Percentiles rank a stretch among this genome's conserved stretches.
Conservation (phyloP, 2,888 invertebrate species). For the Zygothrica quintamaculata region DNA sequence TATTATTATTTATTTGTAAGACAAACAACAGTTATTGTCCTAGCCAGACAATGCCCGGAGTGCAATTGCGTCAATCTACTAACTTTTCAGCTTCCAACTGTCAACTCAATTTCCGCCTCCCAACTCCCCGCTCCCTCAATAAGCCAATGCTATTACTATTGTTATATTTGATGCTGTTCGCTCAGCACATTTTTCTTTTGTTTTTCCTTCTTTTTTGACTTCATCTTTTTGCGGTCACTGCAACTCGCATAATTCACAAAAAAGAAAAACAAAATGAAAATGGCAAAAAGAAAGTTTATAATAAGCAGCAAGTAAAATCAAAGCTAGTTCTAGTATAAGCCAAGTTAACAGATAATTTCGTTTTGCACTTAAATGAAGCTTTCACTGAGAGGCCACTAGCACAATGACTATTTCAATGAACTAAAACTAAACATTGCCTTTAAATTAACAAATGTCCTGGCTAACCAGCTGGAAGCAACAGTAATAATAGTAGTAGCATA, state of each 20-base stretch:
- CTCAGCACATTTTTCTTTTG: slow-evolving; percentile 31
- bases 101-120: slow-evolving; percentile 3
- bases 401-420: slow-evolving; percentile 32
- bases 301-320: slow-evolving; percentile 36
- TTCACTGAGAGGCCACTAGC: slow-evolving; percentile 9
- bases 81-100: slow-evolving; percentile 7
- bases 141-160: slow-evolving; percentile 36
- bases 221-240: slow-evolving; percentile 29
- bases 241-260: slow-evolving; percentile 58
- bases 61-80: slow-evolving; percentile 57
- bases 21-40: slow-evolving; percentile 52
- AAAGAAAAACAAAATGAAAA: too few relatives aligned
- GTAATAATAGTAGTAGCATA: background rate
- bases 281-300: slow-evolving; percentile 54
- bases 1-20: slow-evolving; percentile 22
- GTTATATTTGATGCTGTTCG: slow-evolving; percentile 44
- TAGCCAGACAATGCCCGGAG: slow-evolving; percentile 58
- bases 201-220: slow-evolving; percentile 35
- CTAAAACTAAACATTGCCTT: slow-evolving; percentile 48
- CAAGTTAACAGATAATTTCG: slow-evolving; percentile 62
- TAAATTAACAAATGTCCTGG: slow-evolving; percentile 57
- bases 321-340: slow-evolving; percentile 4
- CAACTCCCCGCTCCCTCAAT: background rate
- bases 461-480: slow-evolving; percentile 19
- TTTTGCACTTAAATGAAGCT: slow-evolving; percentile 44